Conservation (phyloP, 2,888 invertebrate genomes). For the Agrotis ipsilon region DNA sequence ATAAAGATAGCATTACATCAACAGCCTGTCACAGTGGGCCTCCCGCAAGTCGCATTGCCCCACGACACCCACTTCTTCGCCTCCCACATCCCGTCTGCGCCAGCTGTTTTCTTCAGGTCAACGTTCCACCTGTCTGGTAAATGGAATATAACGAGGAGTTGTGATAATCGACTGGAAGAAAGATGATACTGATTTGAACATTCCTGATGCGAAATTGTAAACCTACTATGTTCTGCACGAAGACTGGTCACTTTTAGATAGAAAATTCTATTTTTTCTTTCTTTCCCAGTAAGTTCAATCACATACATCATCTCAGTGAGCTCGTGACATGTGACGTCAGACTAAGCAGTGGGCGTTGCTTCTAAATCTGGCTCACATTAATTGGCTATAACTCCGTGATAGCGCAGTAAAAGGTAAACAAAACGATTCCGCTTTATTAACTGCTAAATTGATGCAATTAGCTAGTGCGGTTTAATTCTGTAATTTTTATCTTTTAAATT, state of each 20-base stretch:
- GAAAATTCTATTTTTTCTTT: neutral
- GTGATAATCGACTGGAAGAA: neutral
- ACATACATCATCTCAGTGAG: neutral
- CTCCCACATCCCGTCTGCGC: constrained; percentile 45
- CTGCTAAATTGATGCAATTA: constrained; percentile 18
- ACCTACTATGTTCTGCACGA: neutral
- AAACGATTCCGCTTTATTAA: constrained; percentile 18
- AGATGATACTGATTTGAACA: neutral
- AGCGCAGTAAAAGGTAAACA: constrained; percentile 33
- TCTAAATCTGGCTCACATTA: constrained; percentile 40
- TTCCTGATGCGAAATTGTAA: neutral
- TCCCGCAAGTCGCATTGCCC: constrained; percentile 32
- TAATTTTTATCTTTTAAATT: constrained; percentile 10
- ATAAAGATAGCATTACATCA: constrained; percentile 39
- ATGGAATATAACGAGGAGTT: constrained; percentile 2
- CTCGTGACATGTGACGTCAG: constrained; percentile 33
- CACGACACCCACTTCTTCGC: constrained; percentile 45
- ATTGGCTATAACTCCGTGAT: constrained; percentile 40
- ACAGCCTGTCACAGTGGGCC: constrained; percentile 33
- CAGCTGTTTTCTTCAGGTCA: constrained; percentile 33
- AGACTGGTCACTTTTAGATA: neutral
- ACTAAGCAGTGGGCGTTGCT: constrained; percentile 11
- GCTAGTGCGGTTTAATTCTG: neutral
- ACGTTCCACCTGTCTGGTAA: constrained; percentile 38
- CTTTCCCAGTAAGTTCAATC: neutral